Evolutionary conservation across 2,113 vertebrate genomes (phyloP).

Genomic region (Myotis lucifugus): DNA sequence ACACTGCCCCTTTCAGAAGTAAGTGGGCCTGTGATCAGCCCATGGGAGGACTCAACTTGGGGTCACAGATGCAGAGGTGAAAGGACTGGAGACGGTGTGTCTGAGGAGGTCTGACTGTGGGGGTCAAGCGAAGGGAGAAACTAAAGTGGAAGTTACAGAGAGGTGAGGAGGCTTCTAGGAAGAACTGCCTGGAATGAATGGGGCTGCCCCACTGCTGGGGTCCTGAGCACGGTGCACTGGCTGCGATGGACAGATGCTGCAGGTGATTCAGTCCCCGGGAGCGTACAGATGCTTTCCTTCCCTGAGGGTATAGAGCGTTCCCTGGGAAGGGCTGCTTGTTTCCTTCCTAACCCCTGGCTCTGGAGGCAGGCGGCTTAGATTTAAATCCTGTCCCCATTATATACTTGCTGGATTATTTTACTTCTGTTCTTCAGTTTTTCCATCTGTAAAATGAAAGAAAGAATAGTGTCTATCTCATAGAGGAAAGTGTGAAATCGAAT

Average conservation of each 20-base stretch:
- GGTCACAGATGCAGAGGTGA: background rate
- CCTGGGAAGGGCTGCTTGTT: background rate
- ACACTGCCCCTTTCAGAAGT: background rate
- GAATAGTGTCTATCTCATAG: background rate
- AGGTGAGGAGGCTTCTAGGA: background rate
- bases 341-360: background rate
- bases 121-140: background rate
- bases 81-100: background rate
- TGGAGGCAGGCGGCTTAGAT: background rate
- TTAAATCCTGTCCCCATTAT: background rate
- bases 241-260: background rate
- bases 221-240: background rate
- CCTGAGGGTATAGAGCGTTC: too few relatives aligned
- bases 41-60: accelerated
- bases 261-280: background rate
- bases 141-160: background rate
- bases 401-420: background rate
- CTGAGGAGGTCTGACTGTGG: background rate
- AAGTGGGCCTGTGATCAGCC: background rate
- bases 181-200: background rate
- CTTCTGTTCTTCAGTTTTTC: background rate
- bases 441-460: background rate
- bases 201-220: background rate
- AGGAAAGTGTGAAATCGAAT: background rate
- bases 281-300: accelerated